Conservation (phyloP, 2,888 invertebrate species). For the Drosophila infuscata region DNA sequence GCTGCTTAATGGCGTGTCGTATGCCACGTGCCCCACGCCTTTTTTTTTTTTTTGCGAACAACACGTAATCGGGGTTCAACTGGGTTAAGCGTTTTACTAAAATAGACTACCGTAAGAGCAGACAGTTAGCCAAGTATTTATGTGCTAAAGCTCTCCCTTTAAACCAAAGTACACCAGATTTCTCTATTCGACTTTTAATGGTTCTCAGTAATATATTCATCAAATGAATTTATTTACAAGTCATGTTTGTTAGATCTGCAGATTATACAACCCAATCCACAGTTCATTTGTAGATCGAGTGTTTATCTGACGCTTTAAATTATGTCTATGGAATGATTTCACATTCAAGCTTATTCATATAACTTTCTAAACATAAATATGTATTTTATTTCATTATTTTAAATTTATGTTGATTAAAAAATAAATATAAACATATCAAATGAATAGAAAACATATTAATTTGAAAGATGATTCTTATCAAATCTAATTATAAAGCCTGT, state of each 20-base stretch:
- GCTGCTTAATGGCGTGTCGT: slow-evolving; percentile 71
- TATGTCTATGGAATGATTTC: neutral
- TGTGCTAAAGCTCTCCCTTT: slow-evolving; percentile 35
- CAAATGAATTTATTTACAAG: neutral
- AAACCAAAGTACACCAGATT: slow-evolving; percentile 26
- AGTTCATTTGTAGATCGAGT: neutral
- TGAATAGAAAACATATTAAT: neutral
- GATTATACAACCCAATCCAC: too few relatives aligned
- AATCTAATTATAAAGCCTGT: neutral
- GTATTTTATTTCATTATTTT: neutral
- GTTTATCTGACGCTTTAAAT: neutral
- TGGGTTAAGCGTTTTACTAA: slow-evolving; percentile 65
- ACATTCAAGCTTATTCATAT: neutral
- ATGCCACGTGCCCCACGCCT: slow-evolving; percentile 62
- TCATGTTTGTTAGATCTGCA: neutral
- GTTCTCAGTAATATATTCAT: neutral
- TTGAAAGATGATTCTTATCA: neutral
- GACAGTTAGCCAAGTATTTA: slow-evolving; percentile 54
- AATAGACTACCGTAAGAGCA: slow-evolving; percentile 54
- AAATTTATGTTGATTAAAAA: neutral
- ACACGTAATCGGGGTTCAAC: slow-evolving; percentile 69
- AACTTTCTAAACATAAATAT: neutral
- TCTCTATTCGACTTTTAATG: slow-evolving; percentile 2
- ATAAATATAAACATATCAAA: neutral
- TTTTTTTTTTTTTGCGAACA: slow-evolving; percentile 42